A percentile compares a stretch with the other conserved stretches of the same genome.
Evolutionary conservation across 2,797 vertebrate genomes (phyloP).

Genomic region (Sebastes iracundus): DNA sequence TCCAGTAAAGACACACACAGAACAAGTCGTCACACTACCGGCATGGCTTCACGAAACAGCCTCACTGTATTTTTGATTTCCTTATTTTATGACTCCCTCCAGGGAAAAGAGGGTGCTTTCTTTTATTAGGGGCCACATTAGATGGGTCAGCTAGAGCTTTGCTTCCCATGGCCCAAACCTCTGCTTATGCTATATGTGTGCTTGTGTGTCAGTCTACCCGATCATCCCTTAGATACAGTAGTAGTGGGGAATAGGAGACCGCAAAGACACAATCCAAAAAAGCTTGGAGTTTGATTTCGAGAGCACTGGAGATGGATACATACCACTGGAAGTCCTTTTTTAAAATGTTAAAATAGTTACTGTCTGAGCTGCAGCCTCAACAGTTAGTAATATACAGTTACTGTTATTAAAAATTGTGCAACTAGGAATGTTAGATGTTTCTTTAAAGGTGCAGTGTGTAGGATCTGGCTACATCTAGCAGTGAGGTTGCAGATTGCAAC

Average conservation of each 20-base stretch:
- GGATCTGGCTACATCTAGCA: too few species aligned
- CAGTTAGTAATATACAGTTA: slow-evolving; percentile 14
- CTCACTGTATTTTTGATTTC: slow-evolving; percentile 34
- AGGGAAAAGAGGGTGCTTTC: not conserved
- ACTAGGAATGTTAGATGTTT: not conserved
- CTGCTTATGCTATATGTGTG: not conserved
- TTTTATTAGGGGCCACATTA: not conserved
- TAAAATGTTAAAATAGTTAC: slow-evolving; percentile 14
- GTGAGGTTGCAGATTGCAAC: too few species aligned
- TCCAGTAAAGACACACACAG: slow-evolving; percentile 31
- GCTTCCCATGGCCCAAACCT: slow-evolving; percentile 19
- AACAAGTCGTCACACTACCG: not conserved
- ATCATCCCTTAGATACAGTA: not conserved
- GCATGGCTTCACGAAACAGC: not conserved
- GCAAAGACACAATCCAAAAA: not conserved
- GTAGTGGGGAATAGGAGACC: not conserved
- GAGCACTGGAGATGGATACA: not conserved
- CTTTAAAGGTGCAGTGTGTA: not conserved
- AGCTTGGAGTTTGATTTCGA: slow-evolving; percentile 5
- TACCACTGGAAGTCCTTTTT: not conserved
- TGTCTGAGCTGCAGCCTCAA: slow-evolving; percentile 17
- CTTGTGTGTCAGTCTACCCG: not conserved
- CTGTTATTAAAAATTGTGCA: not conserved
- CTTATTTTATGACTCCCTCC: slow-evolving; percentile 8
- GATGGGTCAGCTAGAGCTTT: slow-evolving; percentile 3